These are phyloP conservation scores for Arrhopalites spinosus DNA, from an alignment of 2,888 invertebrate genomes.

Conservation along the genomic window DNA sequence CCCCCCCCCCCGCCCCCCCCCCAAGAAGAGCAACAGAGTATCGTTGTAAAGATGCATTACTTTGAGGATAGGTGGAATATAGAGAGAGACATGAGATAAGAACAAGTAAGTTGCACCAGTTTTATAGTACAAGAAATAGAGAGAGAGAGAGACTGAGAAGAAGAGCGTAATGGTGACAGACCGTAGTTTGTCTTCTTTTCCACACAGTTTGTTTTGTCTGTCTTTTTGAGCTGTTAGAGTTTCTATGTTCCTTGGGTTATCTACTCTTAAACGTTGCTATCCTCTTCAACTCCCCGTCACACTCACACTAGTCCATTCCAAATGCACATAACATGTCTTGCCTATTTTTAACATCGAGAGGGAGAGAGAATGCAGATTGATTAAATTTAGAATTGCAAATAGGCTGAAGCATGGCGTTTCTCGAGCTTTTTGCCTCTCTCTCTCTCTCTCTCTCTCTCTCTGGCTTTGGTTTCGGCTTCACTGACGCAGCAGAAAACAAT, in stretches of 20 bases:
- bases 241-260: neutral
- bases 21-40: neutral
- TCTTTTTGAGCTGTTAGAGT: neutral
- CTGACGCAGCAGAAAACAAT: neutral
- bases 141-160: neutral
- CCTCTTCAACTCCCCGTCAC: neutral
- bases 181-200: constrained; percentile 18
- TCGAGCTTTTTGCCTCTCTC: neutral
- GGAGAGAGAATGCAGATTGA: neutral
- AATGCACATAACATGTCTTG: neutral
- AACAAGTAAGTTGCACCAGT: neutral
- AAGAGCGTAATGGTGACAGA: constrained; percentile 3
- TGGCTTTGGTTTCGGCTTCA: neutral
- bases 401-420: neutral
- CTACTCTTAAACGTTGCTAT: no score
- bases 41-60: neutral
- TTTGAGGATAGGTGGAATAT: neutral
- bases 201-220: constrained; percentile 10
- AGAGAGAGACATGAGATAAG: neutral
- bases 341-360: neutral
- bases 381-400: constrained; percentile 24
- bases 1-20: neutral
- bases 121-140: neutral
- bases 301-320: neutral
- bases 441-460: neutral